Conservation (phyloP, 1,140 invertebrate genomes). For the Lucilia cuprina region DNA sequence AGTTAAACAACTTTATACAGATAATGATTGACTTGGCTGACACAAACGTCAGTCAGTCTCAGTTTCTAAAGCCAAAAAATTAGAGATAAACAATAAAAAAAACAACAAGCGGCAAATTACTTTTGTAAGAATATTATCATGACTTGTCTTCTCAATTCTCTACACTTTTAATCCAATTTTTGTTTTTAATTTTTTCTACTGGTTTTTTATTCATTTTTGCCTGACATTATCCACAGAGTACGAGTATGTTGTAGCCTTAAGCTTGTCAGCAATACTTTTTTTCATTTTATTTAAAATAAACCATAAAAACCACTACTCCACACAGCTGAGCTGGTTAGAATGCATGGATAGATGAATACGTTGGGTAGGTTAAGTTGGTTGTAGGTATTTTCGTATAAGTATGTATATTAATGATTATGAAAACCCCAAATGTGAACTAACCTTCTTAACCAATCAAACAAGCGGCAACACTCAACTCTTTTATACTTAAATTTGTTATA, state of each 20-base stretch:
- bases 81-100: background rate
- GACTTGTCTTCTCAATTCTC: background rate
- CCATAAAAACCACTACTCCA: background rate
- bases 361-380: background rate
- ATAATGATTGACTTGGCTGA: slow-evolving; percentile 17
- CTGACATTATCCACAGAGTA: background rate
- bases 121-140: background rate
- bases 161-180: slow-evolving; percentile 1
- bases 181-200: background rate
- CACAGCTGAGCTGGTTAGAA: background rate
- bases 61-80: background rate
- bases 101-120: background rate
- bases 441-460: background rate
- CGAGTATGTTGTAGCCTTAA: slow-evolving; percentile 10
- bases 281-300: background rate
- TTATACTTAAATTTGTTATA: background rate
- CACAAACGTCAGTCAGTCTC: background rate
- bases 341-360: background rate
- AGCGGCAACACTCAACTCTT: background rate
- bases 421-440: slow-evolving; percentile 3
- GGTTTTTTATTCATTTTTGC: background rate
- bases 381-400: background rate
- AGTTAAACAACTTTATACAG: background rate
- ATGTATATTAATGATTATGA: background rate
- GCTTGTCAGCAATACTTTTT: background rate